Conservation (phyloP, 2,888 invertebrate species). For the Polia nebulosa region DNA sequence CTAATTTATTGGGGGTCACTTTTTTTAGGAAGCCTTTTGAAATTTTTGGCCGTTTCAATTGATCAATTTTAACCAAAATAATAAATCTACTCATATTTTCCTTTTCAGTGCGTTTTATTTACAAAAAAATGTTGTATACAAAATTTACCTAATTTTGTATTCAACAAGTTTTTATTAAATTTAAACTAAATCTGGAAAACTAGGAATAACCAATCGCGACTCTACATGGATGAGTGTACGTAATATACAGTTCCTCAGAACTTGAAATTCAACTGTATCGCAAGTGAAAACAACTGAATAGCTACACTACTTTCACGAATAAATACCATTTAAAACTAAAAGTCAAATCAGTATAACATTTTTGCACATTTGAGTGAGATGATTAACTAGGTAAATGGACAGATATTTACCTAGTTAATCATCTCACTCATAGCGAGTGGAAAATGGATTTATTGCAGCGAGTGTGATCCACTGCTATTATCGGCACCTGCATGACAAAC, state of each 20-base stretch:
- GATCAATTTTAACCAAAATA: constrained; percentile 1
- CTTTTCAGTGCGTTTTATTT: neutral
- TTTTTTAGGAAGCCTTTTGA: neutral
- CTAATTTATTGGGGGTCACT: neutral
- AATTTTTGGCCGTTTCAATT: neutral
- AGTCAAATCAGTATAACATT: constrained; percentile 25
- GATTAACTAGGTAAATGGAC: constrained; percentile 23
- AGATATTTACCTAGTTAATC: constrained; percentile 30
- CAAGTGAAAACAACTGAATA: constrained; percentile 65
- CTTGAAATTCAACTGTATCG: constrained; percentile 63
- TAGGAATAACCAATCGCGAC: constrained; percentile 51
- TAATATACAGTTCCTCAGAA: constrained; percentile 58
- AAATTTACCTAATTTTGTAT: neutral
- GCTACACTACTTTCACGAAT: constrained; percentile 64
- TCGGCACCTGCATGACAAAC: constrained; percentile 62
- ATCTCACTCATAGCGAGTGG: constrained; percentile 45
- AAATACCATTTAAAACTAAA: constrained; percentile 42
- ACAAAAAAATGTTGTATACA: neutral
- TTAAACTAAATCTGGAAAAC: constrained; percentile 42
- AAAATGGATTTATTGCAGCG: constrained; percentile 45
- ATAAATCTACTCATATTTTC: neutral
- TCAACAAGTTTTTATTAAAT: neutral
- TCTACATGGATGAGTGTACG: constrained; percentile 46
- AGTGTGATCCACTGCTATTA: constrained; percentile 55
- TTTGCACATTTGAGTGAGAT: constrained; percentile 32